These are phyloP conservation scores for Rhabditoides inermis DNA, from an alignment of 2,888 invertebrate genomes.

Conservation along the genomic window DNA sequence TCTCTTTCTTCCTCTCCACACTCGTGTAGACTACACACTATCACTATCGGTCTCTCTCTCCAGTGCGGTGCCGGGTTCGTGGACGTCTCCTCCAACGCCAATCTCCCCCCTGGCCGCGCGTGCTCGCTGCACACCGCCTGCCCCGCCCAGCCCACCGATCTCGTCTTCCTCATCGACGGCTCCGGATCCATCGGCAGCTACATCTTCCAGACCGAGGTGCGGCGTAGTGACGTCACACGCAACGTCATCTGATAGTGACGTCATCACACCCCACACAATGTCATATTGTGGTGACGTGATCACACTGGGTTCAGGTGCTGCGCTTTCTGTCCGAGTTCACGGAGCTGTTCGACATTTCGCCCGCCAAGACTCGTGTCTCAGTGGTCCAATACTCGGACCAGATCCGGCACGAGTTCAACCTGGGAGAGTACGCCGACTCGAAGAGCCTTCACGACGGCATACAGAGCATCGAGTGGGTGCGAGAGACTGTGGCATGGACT, in stretches of 20 bases:
- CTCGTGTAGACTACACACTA: too few species aligned
- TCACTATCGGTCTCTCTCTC: not conserved
- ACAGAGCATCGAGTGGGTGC: slow-evolving; percentile 19
- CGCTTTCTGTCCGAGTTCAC: slow-evolving; percentile 45
- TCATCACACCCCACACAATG: not conserved
- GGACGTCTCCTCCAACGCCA: slow-evolving; percentile 48
- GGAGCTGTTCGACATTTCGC: slow-evolving; percentile 46
- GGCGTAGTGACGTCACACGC: not conserved
- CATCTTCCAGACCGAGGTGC: slow-evolving; percentile 42
- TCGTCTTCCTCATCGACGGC: slow-evolving; percentile 49
- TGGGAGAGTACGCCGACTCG: slow-evolving; percentile 29
- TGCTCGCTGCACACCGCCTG: slow-evolving; percentile 48
- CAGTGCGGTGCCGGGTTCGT: slow-evolving; percentile 47
- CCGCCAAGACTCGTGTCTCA: slow-evolving; percentile 42
- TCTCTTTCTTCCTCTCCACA: too few species aligned
- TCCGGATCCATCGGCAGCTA: slow-evolving; percentile 48
- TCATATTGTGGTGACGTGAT: not conserved
- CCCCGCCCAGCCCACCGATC: slow-evolving; percentile 45
- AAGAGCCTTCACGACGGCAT: slow-evolving; percentile 24
- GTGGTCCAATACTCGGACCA: slow-evolving; percentile 48
- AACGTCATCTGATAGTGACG: not conserved
- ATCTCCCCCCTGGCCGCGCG: slow-evolving; percentile 47
- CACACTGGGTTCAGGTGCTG: slow-evolving; percentile 16
- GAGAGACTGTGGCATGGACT: too few species aligned
- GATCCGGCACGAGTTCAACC: slow-evolving; percentile 47